Conservation (phyloP, 2,888 invertebrate species). For the Synergus itoensis region DNA sequence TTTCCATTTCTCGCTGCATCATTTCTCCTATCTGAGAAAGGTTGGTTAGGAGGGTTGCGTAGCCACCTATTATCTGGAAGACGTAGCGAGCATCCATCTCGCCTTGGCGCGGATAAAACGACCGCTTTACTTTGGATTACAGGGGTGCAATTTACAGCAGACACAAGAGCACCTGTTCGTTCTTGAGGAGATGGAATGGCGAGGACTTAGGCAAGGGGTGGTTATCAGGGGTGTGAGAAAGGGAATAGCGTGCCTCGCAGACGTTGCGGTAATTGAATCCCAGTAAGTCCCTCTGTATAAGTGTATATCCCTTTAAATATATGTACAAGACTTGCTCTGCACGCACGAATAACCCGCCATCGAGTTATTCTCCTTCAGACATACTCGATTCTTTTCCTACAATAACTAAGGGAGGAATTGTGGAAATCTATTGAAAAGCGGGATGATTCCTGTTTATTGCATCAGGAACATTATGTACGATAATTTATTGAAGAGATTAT, state of each 20-base stretch:
- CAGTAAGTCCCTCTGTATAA: slow-evolving; percentile 70
- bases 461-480: background rate
- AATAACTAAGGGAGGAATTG: background rate
- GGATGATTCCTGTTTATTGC: background rate
- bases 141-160: slow-evolving; percentile 76
- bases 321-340: slow-evolving; percentile 63
- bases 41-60: background rate
- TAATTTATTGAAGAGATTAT: background rate
- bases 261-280: slow-evolving; percentile 78
- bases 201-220: slow-evolving; percentile 57
- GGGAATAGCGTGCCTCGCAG: slow-evolving; percentile 76
- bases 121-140: slow-evolving; percentile 78
- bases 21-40: background rate
- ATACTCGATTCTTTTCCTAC: slow-evolving; percentile 18
- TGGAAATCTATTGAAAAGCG: background rate
- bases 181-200: slow-evolving; percentile 72
- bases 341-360: slow-evolving; percentile 50
- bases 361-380: slow-evolving; percentile 27
- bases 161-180: slow-evolving; percentile 75
- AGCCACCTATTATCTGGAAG: slow-evolving; percentile 72
- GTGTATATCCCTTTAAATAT: slow-evolving; percentile 64
- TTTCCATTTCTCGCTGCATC: background rate
- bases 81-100: slow-evolving; percentile 76
- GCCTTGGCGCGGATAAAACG: slow-evolving; percentile 75
- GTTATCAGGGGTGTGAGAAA: slow-evolving; percentile 66